Evolutionary conservation across 2,113 vertebrate species (phyloP).

Genomic region (Prinia subflava): DNA sequence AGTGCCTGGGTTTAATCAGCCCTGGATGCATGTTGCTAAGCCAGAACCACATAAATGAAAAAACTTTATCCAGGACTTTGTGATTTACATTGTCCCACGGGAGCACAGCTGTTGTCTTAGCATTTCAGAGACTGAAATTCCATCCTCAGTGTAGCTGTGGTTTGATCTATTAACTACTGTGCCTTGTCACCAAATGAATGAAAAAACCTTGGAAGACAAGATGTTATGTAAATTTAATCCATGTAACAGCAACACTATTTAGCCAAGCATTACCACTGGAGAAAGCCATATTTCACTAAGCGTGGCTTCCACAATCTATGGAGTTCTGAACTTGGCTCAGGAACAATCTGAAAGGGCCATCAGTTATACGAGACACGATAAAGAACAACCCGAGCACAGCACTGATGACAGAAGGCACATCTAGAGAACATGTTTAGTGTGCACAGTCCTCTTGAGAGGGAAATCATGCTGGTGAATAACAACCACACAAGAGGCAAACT

Average conservation of each 20-base stretch:
- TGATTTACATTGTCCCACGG: background rate
- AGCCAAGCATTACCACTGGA: background rate
- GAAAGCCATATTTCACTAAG: background rate
- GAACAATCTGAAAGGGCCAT: background rate
- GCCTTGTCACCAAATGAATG: slow-evolving; percentile 20
- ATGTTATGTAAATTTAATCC: slow-evolving; percentile 26
- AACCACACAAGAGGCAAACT: background rate
- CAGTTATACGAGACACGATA: background rate
- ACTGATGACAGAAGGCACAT: slow-evolving; percentile 1
- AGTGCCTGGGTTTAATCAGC: slow-evolving; percentile 3
- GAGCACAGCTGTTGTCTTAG: background rate
- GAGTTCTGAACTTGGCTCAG: background rate
- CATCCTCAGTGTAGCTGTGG: background rate
- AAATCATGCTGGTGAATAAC: background rate
- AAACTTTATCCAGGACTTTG: background rate
- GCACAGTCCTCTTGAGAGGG: background rate
- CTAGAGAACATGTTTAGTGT: background rate
- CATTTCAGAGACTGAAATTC: background rate
- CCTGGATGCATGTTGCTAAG: background rate
- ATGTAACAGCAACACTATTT: background rate
- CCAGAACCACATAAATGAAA: background rate
- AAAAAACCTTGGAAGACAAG: background rate
- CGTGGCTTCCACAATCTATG: background rate
- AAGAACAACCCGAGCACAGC: background rate
- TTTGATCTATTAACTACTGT: background rate